Evolutionary conservation across 23 tunicate genomes (phyloP), one percentile per base, ranked within the genome.

Genomic region (Halocynthia aurantium): DNA sequence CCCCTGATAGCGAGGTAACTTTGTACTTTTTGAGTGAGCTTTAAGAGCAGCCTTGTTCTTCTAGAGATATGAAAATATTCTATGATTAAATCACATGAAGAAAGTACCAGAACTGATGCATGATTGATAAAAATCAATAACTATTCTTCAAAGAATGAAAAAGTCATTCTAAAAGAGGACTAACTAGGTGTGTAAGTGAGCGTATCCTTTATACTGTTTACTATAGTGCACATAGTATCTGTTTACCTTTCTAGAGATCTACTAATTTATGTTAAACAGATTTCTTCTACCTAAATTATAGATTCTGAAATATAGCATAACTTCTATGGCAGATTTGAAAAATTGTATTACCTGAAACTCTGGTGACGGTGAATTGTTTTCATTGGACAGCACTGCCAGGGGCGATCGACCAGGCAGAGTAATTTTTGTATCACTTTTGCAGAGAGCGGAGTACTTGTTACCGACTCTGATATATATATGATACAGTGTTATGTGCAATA

Each of bases 321-420:
- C 44, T 31, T 31, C n/a, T 31, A 31, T 31, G 44, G 44, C 44
- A 31, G 44, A 31, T 31, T 1, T 31, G n/a, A 40, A 65, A 9
- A 20, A 8, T 11, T 10, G 19, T 8, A 9, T 65, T 65, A 31
- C 44, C 44, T 31, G 44, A 4, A 31, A 31, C 44, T 65, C 70
- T 11, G 70, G 5, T 65, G 22, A 20, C 19, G 19, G 15, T 9
- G 70, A 65, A 15, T 65, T 65, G n/a, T 13, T 58, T 58, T 58
- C 63, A 58, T 58, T 58, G 19, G 70, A 20, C 22, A 65, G 70
- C 9, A 65, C 70, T 10, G 70, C 70, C 22, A 65, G 70, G 22
- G 70, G 70, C 19, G 70, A 65, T 65, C 70, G 70, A 5, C 22
- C 70, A 20, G 15, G n/a, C 19, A 31, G 44, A 31, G 44, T 31